phyloP scores from a whole-genome alignment of 2,888 invertebrate genomes.

The Apodemia zela region DNA sequence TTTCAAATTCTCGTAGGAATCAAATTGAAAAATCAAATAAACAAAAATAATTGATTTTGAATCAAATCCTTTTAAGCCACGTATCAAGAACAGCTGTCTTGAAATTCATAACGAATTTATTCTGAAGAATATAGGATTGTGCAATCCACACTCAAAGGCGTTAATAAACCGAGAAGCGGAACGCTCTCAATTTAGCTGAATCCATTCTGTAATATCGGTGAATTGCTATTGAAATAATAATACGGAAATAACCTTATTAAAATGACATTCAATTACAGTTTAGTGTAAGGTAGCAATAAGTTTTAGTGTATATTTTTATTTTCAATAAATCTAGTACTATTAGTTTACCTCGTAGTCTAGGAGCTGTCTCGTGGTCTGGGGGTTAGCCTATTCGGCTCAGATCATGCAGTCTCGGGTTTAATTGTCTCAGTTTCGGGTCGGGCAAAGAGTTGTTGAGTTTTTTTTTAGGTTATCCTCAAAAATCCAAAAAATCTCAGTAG shows the following conservation, averaged over 20 bases:
- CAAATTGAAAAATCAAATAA: background rate
- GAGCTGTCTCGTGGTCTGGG: too few species aligned
- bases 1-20: background rate
- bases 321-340: too few species aligned
- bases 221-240: slow-evolving; percentile 2
- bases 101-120: slow-evolving; percentile 11
- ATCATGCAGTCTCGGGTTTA: too few species aligned
- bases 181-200: background rate
- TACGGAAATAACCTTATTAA: background rate
- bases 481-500: too few species aligned
- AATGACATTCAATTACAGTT: slow-evolving; percentile 5
- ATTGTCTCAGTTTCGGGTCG: too few species aligned
- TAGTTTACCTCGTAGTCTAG: too few species aligned
- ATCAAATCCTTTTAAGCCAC: background rate
- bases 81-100: slow-evolving; percentile 3
- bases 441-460: too few species aligned
- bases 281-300: background rate
- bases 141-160: slow-evolving; percentile 15
- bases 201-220: slow-evolving; percentile 1
- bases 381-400: too few species aligned
- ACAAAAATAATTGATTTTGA: slow-evolving; percentile 4
- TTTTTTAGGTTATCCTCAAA: too few species aligned
- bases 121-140: slow-evolving; percentile 13
- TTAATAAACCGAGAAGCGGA: slow-evolving; percentile 14
- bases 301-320: background rate